Evolutionary conservation across 2,797 vertebrate genomes (phyloP).

Genomic region (Emydoidea blandingii): DNA sequence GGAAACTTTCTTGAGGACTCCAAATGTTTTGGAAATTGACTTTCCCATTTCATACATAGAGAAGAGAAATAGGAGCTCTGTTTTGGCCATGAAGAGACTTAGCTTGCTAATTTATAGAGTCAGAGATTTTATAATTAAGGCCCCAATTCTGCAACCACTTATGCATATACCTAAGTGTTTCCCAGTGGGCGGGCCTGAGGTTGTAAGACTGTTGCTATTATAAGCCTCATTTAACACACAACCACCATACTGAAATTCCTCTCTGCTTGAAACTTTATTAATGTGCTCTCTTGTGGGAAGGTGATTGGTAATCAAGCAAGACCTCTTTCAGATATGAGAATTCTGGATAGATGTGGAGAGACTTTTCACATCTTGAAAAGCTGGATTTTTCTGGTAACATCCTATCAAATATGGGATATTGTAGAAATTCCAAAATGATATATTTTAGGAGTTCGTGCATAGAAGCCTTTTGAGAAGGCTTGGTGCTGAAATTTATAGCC

Average conservation of each 20-base stretch:
- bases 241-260: not conserved
- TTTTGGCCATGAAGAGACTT: not conserved
- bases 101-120: not conserved
- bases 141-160: not conserved
- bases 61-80: not conserved
- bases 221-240: not conserved
- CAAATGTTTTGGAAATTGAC: not conserved
- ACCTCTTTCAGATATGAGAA: not conserved
- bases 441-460: not conserved
- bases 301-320: not conserved
- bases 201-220: not conserved
- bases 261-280: not conserved
- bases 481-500: not conserved
- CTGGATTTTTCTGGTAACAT: not conserved
- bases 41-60: not conserved
- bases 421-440: not conserved
- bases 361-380: not conserved
- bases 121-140: not conserved
- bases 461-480: not conserved
- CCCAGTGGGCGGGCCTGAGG: not conserved
- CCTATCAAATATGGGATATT: not conserved
- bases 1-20: not conserved
- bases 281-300: not conserved
- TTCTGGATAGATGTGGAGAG: not conserved
- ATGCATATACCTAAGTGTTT: not conserved